Conservation (phyloP, 1,140 invertebrate species). For the Akabosia matsudoensis region DNA sequence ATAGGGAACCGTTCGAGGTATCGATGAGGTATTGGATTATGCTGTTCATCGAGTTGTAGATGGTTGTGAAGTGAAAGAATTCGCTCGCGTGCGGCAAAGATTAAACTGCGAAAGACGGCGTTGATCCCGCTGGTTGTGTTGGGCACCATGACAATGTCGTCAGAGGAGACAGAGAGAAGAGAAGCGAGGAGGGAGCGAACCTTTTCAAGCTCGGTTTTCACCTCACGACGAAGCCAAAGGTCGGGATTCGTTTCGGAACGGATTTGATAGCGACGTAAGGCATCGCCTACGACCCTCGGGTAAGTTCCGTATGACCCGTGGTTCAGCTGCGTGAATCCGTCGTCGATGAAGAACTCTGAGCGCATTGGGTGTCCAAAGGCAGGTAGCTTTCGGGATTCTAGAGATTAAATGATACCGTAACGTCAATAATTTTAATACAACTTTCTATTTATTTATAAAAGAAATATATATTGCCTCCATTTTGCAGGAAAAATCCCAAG, state of each 20-base stretch:
- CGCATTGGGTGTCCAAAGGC: too few relatives aligned
- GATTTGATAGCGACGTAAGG: constrained; percentile 29
- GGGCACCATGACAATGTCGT: constrained; percentile 39
- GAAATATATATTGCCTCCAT: too few relatives aligned
- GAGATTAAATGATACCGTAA: too few relatives aligned
- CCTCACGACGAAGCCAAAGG: constrained; percentile 34
- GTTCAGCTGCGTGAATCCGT: too few relatives aligned
- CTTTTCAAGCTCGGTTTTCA: constrained; percentile 3
- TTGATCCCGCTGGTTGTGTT: constrained; percentile 42
- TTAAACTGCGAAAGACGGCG: constrained; percentile 37
- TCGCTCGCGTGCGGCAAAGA: constrained; percentile 17
- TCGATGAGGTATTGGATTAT: constrained; percentile 32
- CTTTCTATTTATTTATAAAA: too few relatives aligned
- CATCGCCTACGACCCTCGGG: constrained; percentile 25
- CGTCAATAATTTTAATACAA: too few relatives aligned
- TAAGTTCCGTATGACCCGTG: constrained; percentile 41
- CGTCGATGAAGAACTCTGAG: too few relatives aligned
- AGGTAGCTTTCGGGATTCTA: too few relatives aligned
- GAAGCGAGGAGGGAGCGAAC: constrained; percentile 27
- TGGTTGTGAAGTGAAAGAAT: constrained; percentile 36
- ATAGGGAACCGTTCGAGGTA: constrained; percentile 16
- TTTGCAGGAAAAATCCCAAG: too few relatives aligned
- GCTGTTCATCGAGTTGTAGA: constrained; percentile 30
- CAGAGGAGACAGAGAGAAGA: constrained; percentile 13
- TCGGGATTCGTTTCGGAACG: constrained; percentile 32